Evolutionary conservation across 2,113 vertebrate species (phyloP).

Genomic region (Callospermophilus lateralis): DNA sequence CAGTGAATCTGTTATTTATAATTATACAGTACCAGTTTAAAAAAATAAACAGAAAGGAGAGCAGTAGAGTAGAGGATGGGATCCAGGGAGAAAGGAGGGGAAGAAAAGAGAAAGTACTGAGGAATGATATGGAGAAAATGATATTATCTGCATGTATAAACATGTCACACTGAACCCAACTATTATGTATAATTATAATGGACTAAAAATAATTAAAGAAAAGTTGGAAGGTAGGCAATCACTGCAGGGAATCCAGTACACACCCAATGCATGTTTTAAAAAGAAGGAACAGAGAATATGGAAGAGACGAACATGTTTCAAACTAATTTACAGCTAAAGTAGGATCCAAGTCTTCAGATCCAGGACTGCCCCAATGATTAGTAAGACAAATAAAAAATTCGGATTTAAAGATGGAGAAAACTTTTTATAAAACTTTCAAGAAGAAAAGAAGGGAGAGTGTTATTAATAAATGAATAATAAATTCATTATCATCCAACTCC

Average conservation of each 20-base stretch:
- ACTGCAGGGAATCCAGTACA: background rate
- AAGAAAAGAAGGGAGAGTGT: background rate
- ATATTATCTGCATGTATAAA: too few relatives aligned
- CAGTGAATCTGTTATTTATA: too few relatives aligned
- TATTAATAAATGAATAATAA: background rate
- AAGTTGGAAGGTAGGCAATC: background rate
- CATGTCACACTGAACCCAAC: too few relatives aligned
- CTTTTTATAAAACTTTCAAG: background rate
- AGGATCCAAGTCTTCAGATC: background rate
- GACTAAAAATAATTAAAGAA: too few relatives aligned
- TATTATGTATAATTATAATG: too few relatives aligned
- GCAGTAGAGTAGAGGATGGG: too few relatives aligned
- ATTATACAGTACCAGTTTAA: too few relatives aligned
- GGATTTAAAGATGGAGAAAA: background rate
- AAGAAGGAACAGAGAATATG: background rate
- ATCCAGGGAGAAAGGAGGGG: too few relatives aligned
- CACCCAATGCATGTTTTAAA: background rate
- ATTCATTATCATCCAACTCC: background rate
- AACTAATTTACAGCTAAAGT: constrained; percentile 29
- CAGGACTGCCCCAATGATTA: background rate
- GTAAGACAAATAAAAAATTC: background rate
- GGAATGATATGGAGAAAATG: too few relatives aligned
- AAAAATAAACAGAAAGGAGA: too few relatives aligned
- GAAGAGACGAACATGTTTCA: background rate
- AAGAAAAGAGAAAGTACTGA: too few relatives aligned